Evolutionary conservation across 1,140 invertebrate genomes (phyloP), one percentile per base, ranked within the genome.

Genomic region (Zaprionus lachaisei): DNA sequence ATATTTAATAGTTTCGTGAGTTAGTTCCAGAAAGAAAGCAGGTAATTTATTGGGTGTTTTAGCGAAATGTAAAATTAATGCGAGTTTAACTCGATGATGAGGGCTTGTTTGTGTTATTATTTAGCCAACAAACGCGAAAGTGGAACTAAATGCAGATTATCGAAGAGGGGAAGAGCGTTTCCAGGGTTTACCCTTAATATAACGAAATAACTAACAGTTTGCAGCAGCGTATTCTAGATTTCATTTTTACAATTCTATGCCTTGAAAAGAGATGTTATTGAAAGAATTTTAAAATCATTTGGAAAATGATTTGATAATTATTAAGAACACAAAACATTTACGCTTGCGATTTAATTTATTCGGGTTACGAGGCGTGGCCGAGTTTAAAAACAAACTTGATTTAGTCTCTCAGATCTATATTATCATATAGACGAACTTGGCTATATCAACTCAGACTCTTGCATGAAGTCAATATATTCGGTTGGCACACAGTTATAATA

Each of bases 51-150:
- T 78, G 69, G 70, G 77, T 61, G 78, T 77, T 81, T 75, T 31
- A 55, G 78, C 68, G 28, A 81, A 76, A 84, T 87, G 73, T 81
- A 79, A 90, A 87, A 84, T 90, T 84, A 76, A 87, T 90, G 83
- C 57, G 28, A 70, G 41, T 76, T 82, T 72, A 72, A 69, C 79
- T 55, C 31, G 68, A 68, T 75, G 76, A 83, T 87, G 72, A 67
- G 44, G 38, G 83, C 57, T 62, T 77, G 66, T 80, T 83, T 75
- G 81, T 77, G 75, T 28, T 70, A 72, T 83, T 86, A 89, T 86
- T 86, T 70, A 58, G 61, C 67, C 67, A 47, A 58, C 47, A 68
- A 66, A 65, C 63, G 41, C 34, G 66, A 83, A 81, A 84, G 75
- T 78, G 75, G 85, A 86, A 83, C 73, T 77, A 85, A 47, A 84